Evolutionary conservation across 2,797 vertebrate species (phyloP).

Genomic region (Lycodopsis pacificus): DNA sequence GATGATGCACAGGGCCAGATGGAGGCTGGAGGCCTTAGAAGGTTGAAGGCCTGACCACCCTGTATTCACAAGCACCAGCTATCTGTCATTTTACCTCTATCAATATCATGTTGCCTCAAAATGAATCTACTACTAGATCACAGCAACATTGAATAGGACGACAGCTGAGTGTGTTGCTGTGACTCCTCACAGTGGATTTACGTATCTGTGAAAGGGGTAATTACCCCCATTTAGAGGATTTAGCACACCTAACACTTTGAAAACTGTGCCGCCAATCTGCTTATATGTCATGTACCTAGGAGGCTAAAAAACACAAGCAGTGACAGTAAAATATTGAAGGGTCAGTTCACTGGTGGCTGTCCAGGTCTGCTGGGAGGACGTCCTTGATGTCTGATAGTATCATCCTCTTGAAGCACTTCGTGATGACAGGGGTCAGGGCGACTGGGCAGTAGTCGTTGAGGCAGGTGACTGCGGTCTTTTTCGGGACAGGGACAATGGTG

Average conservation of each 20-base stretch:
- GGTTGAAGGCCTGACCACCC: slow-evolving; percentile 10
- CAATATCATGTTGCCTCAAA: not conserved
- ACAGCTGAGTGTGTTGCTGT: not conserved
- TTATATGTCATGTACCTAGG: not conserved
- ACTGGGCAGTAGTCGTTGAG: too few relatives aligned
- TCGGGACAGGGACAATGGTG: too few relatives aligned
- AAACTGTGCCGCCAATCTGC: too few relatives aligned
- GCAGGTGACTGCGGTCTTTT: too few relatives aligned
- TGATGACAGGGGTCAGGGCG: too few relatives aligned
- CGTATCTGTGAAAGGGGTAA: slow-evolving; percentile 39
- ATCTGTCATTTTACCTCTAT: slow-evolving; percentile 31
- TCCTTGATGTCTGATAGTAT: too few relatives aligned
- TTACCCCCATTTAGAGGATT: slow-evolving; percentile 47
- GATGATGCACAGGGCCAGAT: slow-evolving; percentile 36
- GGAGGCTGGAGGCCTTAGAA: slow-evolving; percentile 19
- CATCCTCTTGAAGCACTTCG: too few relatives aligned
- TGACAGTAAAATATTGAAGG: not conserved
- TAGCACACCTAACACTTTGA: not conserved
- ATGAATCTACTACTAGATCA: slow-evolving; percentile 12
- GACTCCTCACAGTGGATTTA: too few relatives aligned
- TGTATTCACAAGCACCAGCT: slow-evolving; percentile 35
- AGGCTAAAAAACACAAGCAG: not conserved
- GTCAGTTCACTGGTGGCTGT: not conserved
- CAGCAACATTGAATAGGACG: not conserved
- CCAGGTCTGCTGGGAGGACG: too few relatives aligned